Conservation (phyloP, 1,140 invertebrate species). For the Platorchestia sp. region DNA sequence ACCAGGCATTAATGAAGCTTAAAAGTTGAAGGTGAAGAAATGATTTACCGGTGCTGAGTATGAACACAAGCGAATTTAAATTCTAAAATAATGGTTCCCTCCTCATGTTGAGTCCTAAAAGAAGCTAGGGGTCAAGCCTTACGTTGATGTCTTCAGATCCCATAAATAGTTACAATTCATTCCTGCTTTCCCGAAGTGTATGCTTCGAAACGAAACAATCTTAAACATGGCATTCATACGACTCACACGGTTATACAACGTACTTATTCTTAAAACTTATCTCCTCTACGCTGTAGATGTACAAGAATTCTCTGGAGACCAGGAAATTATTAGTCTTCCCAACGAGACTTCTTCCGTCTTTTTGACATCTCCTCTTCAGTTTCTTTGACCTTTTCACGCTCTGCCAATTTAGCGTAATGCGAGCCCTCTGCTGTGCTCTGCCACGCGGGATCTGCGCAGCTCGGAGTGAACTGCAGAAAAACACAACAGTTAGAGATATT, state of each 20-base stretch:
- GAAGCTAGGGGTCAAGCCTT: too few species aligned
- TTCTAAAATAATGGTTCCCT: too few species aligned
- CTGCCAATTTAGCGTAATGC: constrained; percentile 25
- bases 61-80: not conserved
- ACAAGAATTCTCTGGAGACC: not conserved
- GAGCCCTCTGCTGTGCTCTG: constrained; percentile 25
- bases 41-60: not conserved
- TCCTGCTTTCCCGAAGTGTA: not conserved
- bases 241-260: not conserved
- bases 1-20: not conserved
- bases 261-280: not conserved
- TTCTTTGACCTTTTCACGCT: constrained; percentile 16
- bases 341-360: constrained; percentile 52
- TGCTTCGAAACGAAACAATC: not conserved
- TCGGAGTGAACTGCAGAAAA: constrained; percentile 28
- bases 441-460: constrained; percentile 18
- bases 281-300: not conserved
- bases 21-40: not conserved
- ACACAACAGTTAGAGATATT: not conserved
- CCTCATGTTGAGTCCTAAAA: too few species aligned
- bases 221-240: not conserved
- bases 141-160: too few species aligned
- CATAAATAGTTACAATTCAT: not conserved
- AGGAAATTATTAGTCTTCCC: constrained; percentile 43
- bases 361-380: not conserved